Percentiles rank a stretch among this genome's conserved stretches.
Conservation (phyloP, 2,113 vertebrate genomes). For the Etheostoma spectabile region DNA sequence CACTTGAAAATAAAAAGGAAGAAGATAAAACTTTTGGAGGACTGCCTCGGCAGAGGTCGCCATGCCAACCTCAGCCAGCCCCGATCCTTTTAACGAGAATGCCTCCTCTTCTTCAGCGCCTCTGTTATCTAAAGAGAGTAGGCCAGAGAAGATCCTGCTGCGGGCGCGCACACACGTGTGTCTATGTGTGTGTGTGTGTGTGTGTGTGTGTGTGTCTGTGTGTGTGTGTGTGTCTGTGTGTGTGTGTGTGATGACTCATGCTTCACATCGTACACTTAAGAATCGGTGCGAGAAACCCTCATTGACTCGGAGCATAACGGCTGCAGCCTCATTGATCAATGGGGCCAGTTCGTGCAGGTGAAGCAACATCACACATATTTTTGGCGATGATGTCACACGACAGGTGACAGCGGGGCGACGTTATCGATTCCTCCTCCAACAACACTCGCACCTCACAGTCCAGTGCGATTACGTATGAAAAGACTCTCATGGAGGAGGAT, state of each 20-base stretch:
- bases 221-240: conserved; percentile 13
- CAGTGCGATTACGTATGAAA: too few relatives aligned
- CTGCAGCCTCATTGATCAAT: conserved; percentile 36
- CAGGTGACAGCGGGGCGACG: not conserved
- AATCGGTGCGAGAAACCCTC: conserved; percentile 14
- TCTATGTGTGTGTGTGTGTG: not conserved
- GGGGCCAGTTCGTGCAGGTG: conserved; percentile 24
- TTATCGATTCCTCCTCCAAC: conserved; percentile 5
- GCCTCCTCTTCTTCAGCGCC: conserved; percentile 60
- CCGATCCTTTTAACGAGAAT: conserved; percentile 62
- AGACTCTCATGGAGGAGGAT: too few relatives aligned
- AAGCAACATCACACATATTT: conserved; percentile 31
- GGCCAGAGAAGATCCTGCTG: conserved; percentile 40
- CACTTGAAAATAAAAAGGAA: not conserved
- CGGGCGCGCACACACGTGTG: too few relatives aligned
- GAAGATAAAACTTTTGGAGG: conserved; percentile 48
- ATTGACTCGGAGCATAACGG: conserved; percentile 36
- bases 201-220: conserved; percentile 21
- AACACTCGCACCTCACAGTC: not conserved
- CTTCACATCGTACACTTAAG: conserved; percentile 16
- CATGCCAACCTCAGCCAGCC: conserved; percentile 70
- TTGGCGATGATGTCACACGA: conserved; percentile 30
- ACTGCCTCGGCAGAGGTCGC: conserved; percentile 57
- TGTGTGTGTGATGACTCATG: conserved; percentile 49
- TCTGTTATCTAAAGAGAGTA: conserved; percentile 33